Percentiles rank a stretch among this genome's conserved stretches.
Conservation (phyloP, 2,113 vertebrate genomes). For the Osmerus eperlanus region DNA sequence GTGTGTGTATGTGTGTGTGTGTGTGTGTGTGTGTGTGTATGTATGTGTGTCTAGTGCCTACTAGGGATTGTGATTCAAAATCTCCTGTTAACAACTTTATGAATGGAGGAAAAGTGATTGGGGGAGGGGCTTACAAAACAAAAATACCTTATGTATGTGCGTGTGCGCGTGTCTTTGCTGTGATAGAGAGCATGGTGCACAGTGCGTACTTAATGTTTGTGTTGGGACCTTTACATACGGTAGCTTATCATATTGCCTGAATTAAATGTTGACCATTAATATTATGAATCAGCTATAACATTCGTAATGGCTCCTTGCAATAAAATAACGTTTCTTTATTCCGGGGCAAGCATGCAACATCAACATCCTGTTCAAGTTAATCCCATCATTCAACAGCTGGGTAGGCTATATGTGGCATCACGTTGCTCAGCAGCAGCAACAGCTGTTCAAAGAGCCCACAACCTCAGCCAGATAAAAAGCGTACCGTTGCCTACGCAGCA, state of each 20-base stretch:
- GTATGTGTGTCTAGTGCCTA: background rate
- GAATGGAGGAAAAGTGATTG: background rate
- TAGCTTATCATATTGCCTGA: too few species aligned
- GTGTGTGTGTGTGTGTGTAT: background rate
- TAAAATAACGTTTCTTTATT: background rate
- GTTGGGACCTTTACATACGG: too few species aligned
- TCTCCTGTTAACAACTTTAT: background rate
- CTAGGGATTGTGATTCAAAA: background rate
- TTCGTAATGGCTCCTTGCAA: background rate
- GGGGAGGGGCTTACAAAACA: background rate
- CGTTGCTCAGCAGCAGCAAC: constrained; percentile 15
- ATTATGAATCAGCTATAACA: too few species aligned
- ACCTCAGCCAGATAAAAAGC: background rate
- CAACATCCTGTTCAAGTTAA: background rate
- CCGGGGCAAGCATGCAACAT: background rate
- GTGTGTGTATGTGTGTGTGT: background rate
- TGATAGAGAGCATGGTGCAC: too few species aligned
- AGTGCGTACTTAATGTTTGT: too few species aligned
- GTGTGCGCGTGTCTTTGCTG: background rate
- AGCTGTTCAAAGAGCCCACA: background rate
- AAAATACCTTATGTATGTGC: background rate
- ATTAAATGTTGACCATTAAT: background rate
- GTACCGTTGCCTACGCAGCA: background rate
- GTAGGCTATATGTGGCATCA: background rate
- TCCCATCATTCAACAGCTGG: background rate